Base-by-base conservation (phyloP, 1,140 invertebrate genomes). In the Penaeus chinensis region DNA sequence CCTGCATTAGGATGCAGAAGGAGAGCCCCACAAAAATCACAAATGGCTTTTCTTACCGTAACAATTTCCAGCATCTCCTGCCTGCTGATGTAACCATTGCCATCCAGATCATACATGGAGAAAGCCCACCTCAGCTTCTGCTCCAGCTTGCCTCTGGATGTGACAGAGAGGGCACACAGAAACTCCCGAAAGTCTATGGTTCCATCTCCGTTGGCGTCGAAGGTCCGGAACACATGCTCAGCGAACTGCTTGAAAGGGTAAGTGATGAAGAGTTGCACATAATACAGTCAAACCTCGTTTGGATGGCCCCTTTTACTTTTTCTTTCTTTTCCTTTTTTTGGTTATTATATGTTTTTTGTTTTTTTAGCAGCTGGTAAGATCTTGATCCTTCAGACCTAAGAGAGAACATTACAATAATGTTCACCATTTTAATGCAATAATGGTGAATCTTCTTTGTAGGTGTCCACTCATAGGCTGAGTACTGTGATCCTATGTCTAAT, bases 121-220 rank as follows among this genome's bases (percentile, higher is more conserved):
- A 99, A 99, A 71, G 98, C 98, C 98, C 98, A 99, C 93, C 97
- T 97, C 37, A 99, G 94, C 93, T 99, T 99, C 93, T 99, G 97
- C 92, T 99, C 98, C 90, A 99, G 94, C 93, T 98, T 98, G 76
- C 98, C 98, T 92, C 98, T 94, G 91, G 97, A 98, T 94, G 98
- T 99, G 91, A 99, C 97, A 89, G 97, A 98, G 82, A 99, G 94
- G 60, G 98, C 98, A 93, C 96, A 94, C 91, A 99, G 98, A 92
- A 99, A 99, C 94, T 99, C 98, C 94, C 98, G 95, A 92, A 99
- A 99, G 93, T 99, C 91, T 87, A 99, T 99, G 89, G 97, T 98
- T 66, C 98, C 98, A 93, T 99, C 98, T 82, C 97, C 96, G 92
- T 99, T 99, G 60, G 97, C 97, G 93, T 99, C 98, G 93, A 99